phyloP scores from a whole-genome alignment of 2,113 vertebrate species.

The Platichthys stellatus region DNA sequence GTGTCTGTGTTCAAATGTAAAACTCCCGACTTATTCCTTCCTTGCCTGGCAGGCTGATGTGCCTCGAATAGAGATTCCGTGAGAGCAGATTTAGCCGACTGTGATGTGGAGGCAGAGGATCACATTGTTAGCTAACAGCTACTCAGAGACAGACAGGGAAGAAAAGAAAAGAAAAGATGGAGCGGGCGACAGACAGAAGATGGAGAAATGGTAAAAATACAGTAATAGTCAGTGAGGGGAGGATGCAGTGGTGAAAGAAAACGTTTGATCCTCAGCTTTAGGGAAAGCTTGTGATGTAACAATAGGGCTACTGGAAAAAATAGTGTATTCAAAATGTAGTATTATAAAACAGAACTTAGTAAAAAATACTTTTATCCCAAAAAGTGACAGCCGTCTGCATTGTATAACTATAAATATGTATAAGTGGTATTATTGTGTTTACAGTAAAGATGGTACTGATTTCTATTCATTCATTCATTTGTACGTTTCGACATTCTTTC shows the following conservation, averaged over 20 bases:
- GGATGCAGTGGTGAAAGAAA: background rate
- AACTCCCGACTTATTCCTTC: background rate
- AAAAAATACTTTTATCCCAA: background rate
- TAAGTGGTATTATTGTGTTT: too few relatives aligned
- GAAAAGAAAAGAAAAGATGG: constrained; percentile 1
- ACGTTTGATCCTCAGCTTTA: constrained; percentile 9
- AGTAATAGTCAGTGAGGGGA: constrained; percentile 11
- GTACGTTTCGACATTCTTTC: too few relatives aligned
- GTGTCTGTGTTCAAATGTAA: constrained; percentile 16
- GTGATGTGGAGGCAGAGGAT: constrained; percentile 55
- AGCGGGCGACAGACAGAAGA: constrained; percentile 14
- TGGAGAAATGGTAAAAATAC: constrained; percentile 22
- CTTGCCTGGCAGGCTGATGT: constrained; percentile 23
- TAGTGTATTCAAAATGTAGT: background rate
- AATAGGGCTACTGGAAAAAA: background rate
- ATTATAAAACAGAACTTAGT: background rate
- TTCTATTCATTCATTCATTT: too few relatives aligned
- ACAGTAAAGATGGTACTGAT: too few relatives aligned
- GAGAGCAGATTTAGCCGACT: constrained; percentile 24
- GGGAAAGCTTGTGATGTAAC: background rate
- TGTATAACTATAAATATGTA: too few relatives aligned
- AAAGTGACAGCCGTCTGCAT: too few relatives aligned
- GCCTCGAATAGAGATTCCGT: constrained; percentile 53
- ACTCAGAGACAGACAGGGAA: constrained; percentile 32
- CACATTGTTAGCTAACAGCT: constrained; percentile 49